Conservation (phyloP, 2,888 invertebrate genomes). For the Cataglyphis cursor region DNA sequence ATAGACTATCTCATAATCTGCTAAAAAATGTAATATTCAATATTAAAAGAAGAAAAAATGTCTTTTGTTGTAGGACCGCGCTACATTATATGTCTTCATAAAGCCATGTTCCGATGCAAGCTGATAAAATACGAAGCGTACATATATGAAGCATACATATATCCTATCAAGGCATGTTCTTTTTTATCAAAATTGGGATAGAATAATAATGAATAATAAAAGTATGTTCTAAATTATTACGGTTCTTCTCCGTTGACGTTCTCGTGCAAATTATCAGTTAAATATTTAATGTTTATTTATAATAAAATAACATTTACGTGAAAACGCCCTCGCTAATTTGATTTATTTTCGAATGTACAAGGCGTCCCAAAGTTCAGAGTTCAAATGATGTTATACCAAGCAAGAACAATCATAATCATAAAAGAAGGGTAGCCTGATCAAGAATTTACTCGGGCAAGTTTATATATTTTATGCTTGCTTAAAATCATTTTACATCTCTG, state of each 20-base stretch:
- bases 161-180: background rate
- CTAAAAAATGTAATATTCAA: slow-evolving; percentile 9
- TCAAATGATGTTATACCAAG: background rate
- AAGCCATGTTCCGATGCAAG: background rate
- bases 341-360: slow-evolving; percentile 15
- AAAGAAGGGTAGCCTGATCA: background rate
- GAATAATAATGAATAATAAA: background rate
- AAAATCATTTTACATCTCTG: slow-evolving; percentile 1
- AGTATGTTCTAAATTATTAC: background rate
- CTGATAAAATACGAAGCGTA: background rate
- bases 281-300: slow-evolving; percentile 2
- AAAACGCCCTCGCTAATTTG: background rate
- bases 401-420: background rate
- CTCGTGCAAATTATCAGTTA: background rate
- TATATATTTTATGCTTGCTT: background rate
- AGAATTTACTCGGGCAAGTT: slow-evolving; percentile 6
- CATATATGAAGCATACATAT: background rate
- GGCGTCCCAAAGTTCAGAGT: slow-evolving; percentile 24
- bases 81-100: background rate
- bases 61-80: background rate
- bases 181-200: background rate
- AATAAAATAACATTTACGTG: slow-evolving; percentile 1
- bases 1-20: background rate
- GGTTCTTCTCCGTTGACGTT: background rate
- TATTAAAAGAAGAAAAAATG: background rate